Percentiles rank a stretch among this genome's conserved stretches.
phyloP scores from a whole-genome alignment of 2,113 vertebrate genomes.

The Catharus fuscescens region DNA sequence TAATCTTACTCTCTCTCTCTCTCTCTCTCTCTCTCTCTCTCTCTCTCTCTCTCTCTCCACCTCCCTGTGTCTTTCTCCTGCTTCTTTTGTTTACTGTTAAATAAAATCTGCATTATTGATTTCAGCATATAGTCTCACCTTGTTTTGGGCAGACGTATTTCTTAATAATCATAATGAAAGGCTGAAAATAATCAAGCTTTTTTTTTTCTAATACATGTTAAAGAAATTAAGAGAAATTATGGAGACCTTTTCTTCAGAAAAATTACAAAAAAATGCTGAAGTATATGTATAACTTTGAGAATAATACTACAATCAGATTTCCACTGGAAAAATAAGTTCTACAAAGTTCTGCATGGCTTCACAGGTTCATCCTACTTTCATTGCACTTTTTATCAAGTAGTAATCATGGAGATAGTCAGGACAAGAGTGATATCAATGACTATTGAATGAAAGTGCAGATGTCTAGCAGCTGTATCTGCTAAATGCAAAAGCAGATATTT shows the following conservation, averaged over 20 bases:
- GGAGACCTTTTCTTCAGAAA: background rate
- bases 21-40: too few species aligned
- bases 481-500: background rate
- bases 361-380: background rate
- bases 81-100: background rate
- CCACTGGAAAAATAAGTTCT: background rate
- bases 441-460: background rate
- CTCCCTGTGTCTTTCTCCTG: background rate
- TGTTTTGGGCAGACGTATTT: background rate
- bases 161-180: background rate
- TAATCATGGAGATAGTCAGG: background rate
- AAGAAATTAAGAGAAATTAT: rapidly evolving
- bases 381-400: background rate
- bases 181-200: background rate
- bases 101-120: background rate
- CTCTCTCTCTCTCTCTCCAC: background rate
- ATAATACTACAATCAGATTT: background rate
- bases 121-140: background rate
- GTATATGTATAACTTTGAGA: background rate
- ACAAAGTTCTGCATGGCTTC: background rate
- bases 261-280: background rate
- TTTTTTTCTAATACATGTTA: background rate
- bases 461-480: background rate
- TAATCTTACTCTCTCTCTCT: background rate
- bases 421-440: background rate